Base-by-base conservation (phyloP, 92 coral and sea anemone genomes). In the Scolanthus callimorphus region DNA sequence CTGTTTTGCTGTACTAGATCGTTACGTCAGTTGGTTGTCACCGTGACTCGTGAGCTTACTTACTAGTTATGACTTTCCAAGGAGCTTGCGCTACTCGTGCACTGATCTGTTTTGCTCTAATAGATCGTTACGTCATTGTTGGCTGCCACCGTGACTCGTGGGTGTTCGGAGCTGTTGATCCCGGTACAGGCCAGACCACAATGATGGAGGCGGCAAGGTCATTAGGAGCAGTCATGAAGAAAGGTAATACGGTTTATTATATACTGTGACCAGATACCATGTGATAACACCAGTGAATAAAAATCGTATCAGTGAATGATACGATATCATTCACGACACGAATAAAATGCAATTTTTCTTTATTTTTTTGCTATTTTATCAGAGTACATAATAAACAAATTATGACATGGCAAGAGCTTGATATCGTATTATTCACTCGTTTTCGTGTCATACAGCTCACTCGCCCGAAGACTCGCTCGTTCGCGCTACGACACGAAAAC, bases 101-200 rank as follows among this genome's bases (percentile, higher is more conserved):
- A n/a, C n/a, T n/a, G n/a, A 38, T 38, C 11, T 38, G 22, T 8
- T 37, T n/a, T 60, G 49, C 4, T 41, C 2, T 55, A 45, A 11
- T 59, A 87, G 98, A 92, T 74, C 91, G 98, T 25, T 88, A 85
- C 63, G 82, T 92, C 62, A 54, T 88, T 24, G 39, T 92, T 54
- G 98, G 98, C 39, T 77, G 65, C 69, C 89, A 75, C 17, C 76
- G 85, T 41, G 95, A 86, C 50, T 70, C 95, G 19, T 86, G 95
- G 89, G 80, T 69, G 29, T 86, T 86, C 51, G 95, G 95, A 4
- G 95, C 89, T 3, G 95, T 61, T 3, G 89, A 86, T 27, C 82
- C 86, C 12, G 65, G 85, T 2, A 79, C 78, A 24, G 94, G 96
- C 20, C 70, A 80, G 4, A 60, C 96, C 0, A 52, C 76, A 31